Percentiles rank a stretch among this genome's conserved stretches.
These are phyloP conservation scores for Andrena marginata DNA, from an alignment of 2,888 invertebrate genomes.

Conservation along the genomic window DNA sequence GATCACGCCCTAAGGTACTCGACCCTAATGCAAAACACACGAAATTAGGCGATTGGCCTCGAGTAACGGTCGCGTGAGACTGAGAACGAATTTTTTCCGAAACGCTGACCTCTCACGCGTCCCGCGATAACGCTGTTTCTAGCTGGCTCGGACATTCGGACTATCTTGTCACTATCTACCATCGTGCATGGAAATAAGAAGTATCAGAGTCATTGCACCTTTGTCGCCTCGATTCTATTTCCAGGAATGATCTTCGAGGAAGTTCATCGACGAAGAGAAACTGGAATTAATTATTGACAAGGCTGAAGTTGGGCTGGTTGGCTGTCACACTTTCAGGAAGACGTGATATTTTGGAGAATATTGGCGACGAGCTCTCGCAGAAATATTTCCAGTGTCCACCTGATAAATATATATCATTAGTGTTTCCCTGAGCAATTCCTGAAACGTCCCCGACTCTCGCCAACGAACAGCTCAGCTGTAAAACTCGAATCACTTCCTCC, in stretches of 20 bases:
- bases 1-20: constrained; percentile 42
- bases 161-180: not conserved
- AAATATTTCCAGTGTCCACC: constrained; percentile 26
- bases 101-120: constrained; percentile 16
- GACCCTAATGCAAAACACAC: constrained; percentile 36
- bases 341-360: not conserved
- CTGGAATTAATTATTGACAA: constrained; percentile 21
- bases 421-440: constrained; percentile 22
- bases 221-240: not conserved
- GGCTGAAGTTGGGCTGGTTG: not conserved
- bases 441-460: not conserved
- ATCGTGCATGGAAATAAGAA: constrained; percentile 4
- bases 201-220: constrained; percentile 18
- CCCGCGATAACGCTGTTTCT: constrained; percentile 15
- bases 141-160: not conserved
- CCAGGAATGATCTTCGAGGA: not conserved
- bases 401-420: constrained; percentile 22
- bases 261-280: not conserved
- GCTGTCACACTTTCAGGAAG: not conserved
- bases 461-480: not conserved
- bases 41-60: not conserved
- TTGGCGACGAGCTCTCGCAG: constrained; percentile 2
- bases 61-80: constrained; percentile 40
- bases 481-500: not conserved
- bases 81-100: constrained; percentile 20